A percentile compares a stretch with the other conserved stretches of the same genome.
phyloP scores from a whole-genome alignment of 1,140 invertebrate genomes.

The Nixonia krombeini region DNA sequence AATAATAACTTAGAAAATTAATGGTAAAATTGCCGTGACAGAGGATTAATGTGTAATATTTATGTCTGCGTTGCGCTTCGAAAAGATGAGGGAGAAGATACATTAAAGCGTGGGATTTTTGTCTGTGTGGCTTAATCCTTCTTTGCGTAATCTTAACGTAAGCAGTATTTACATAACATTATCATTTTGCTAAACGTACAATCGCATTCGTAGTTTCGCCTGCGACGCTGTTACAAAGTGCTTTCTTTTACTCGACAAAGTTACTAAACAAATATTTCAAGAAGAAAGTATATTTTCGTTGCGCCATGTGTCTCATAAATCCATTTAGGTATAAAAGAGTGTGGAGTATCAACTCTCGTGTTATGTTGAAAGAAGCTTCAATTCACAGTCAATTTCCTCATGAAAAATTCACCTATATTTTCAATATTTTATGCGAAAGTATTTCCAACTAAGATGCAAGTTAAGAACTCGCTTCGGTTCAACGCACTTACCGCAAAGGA shows the following conservation, averaged over 20 bases:
- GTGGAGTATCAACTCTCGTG: conserved; percentile 18
- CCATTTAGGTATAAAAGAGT: conserved; percentile 32
- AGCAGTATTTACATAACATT: no score
- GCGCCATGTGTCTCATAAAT: conserved; percentile 22
- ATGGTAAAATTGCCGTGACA: no score
- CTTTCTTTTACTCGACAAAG: conserved; percentile 12
- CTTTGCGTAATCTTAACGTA: no score
- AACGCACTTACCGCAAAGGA: no score
- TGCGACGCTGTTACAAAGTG: conserved; percentile 3
- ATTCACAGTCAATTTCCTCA: conserved; percentile 28
- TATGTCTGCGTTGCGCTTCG: no score
- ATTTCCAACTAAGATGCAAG: conserved; percentile 9
- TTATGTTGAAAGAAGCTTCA: conserved; percentile 19
- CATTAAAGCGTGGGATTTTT: no score
- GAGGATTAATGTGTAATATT: no score
- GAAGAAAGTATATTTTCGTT: conserved; percentile 14
- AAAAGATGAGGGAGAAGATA: no score
- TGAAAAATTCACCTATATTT: conserved; percentile 26
- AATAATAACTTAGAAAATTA: no score
- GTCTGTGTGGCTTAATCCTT: no score
- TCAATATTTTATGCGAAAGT: conserved; percentile 21
- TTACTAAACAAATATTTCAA: conserved; percentile 21
- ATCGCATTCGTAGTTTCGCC: conserved; percentile 14
- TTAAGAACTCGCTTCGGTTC: no score
- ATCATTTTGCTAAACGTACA: no score